phyloP scores from a whole-genome alignment of 2,888 invertebrate species.

The Catonia carolina region DNA sequence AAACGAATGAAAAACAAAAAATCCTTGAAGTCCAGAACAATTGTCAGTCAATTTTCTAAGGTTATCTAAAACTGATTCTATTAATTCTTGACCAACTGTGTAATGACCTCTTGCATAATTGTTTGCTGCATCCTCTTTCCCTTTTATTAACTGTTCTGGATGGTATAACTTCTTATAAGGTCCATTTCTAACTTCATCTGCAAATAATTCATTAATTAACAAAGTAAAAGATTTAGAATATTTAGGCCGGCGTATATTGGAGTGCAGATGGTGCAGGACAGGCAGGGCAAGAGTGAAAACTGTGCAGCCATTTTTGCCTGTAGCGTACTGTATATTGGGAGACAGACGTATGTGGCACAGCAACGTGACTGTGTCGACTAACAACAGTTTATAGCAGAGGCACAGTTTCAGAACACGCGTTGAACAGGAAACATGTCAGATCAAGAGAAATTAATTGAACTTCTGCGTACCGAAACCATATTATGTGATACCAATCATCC shows the following conservation, averaged over 20 bases:
- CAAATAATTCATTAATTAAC: not conserved
- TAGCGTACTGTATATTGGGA: too few relatives aligned
- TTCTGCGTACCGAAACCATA: too few relatives aligned
- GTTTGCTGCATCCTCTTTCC: constrained; percentile 63
- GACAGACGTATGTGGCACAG: too few relatives aligned
- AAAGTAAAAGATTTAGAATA: not conserved
- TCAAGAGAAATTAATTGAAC: too few relatives aligned
- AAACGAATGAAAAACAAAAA: constrained; percentile 31
- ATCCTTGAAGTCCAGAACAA: constrained; percentile 29
- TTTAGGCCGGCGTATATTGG: not conserved
- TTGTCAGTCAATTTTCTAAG: constrained; percentile 25
- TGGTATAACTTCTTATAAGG: constrained; percentile 28
- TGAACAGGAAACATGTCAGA: too few relatives aligned
- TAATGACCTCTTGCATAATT: constrained; percentile 78
- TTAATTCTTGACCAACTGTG: constrained; percentile 51
- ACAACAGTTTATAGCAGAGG: too few relatives aligned
- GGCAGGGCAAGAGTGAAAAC: too few relatives aligned
- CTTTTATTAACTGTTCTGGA: constrained; percentile 31
- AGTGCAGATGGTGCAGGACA: too few relatives aligned
- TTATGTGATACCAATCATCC: too few relatives aligned
- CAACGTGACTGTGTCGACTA: too few relatives aligned
- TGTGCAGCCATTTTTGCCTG: too few relatives aligned
- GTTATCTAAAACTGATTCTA: constrained; percentile 15
- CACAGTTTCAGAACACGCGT: too few relatives aligned
- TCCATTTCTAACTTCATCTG: constrained; percentile 30